Evolutionary conservation across 2,888 invertebrate genomes (phyloP), one percentile per base, ranked within the genome.

Genomic region (Empis livida): DNA sequence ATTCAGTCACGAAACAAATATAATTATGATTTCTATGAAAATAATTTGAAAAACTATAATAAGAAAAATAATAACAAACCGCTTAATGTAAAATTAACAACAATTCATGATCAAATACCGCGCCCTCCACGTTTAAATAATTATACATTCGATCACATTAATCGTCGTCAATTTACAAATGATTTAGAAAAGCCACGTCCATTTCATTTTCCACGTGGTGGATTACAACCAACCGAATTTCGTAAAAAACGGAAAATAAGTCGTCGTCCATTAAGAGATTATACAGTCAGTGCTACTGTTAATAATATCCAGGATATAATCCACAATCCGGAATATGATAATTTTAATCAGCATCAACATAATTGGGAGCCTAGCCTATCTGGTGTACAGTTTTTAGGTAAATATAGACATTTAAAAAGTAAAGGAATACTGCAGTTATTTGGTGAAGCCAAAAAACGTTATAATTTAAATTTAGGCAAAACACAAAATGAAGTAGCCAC

Each of bases 241-340:
- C 47, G 15, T 47, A 51, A 30, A 49, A 47, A n/a, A 27, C 23
- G 23, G 5, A 27, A 27, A 27, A 27, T 27, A 27, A 27, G 9
- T 27, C 23, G 23, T 27, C 23, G 8, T 27, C 23, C 23, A 27
- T 8, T 27, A 27, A 5, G 23, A 45, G 15, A 47, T 45, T 35
- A 35, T 35, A n/a, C 39, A 30, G 9, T 38, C n/a, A n/a, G 13
- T 11, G 45, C 31, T 2, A 32, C 44, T 32, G 51, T 65, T 1
- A 62, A 68, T 44, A 68, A 64, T 44, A 68, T 68, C 14, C 67
- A 68, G 52, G 68, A 68, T 42, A 68, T 68, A 15, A 50, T 68
- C 11, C 60, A 64, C 20, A 62, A 65, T 31, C 52, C 62, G 46
- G 58, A 60, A 13, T 43, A 49, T 40, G 23, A 40, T 31, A 53